Base-by-base conservation (phyloP, 2,113 vertebrate species). In the Coregonus clupeaformis region DNA sequence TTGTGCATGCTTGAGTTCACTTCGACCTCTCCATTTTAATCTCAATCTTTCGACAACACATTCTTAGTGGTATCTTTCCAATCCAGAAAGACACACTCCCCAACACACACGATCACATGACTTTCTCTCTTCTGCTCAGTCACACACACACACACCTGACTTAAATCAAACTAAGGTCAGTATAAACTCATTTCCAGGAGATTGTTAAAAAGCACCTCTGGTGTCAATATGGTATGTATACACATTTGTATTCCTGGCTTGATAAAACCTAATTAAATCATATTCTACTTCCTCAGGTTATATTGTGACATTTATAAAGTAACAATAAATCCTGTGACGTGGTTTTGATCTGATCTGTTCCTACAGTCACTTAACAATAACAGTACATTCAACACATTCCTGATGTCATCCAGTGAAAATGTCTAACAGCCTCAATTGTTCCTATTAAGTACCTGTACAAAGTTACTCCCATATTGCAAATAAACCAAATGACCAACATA, bases 171-270 rank as follows among this genome's bases (percentile, higher is more conserved):
- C 36, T 42, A 42, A 42, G 36, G 36, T 42, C 82, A 80, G 74
- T 82, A 84, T 80, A 86, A 86, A 87, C 77, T 20, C 12, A 66
- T 14, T 68, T 36, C 30, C 45, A 62, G 6, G 64, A 78, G 22
- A 77, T 36, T 59, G 32, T 55, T n/a, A 47, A 72, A n/a, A 60
- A 24, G 68, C 42, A 47, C 68, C 68, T 25, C 9, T 55, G 49
- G 49, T 55, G 49, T 55, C 12, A 55, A 6, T 59, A 14, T 59
- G 11, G 16, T 12, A 6, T 18, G 3, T 18, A 36, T 49, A 49
- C 3, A 3, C 47, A 49, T 49, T 49, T 49, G 47, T 49, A 49
- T 49, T 49, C 47, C 47, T 36, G 32, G 32, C 36, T 7, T 36
- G 36, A 36, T 36, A 5, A 3, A 45, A 45, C 9, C 42, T 45